Evolutionary conservation across 2,113 vertebrate species (phyloP), one percentile per base, ranked within the genome.

Genomic region (Willisornis vidua): DNA sequence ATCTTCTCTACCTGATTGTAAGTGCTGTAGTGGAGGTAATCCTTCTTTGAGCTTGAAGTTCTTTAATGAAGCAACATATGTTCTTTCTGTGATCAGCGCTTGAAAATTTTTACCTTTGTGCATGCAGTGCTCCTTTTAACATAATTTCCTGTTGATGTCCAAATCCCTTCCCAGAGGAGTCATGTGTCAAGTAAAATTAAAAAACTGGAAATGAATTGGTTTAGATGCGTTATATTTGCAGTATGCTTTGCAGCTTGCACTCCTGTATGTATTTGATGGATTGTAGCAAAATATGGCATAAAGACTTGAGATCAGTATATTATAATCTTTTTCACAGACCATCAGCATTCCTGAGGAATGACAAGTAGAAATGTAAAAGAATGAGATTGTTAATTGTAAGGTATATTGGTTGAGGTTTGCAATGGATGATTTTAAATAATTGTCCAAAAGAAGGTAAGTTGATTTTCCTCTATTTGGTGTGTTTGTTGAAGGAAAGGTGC

Each of bases 261-360:
- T 65, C n/a, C 45, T 2, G 0, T 24, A 1, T 3, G 2, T 31
- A 4, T 48, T 58, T 4, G 18, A 20, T 35, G 59, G 45, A 73
- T 70, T 73, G 8, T 6, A 22, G 46, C n/a, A 33, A 70, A 19
- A 58, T 12, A 6, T 9, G 19, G 20, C 10, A 6, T 57, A 12
- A n/a, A 87, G 17, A 25, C 6, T n/a, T 1, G 51, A 35, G 43
- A 4, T 54, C 7, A 58, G 1, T 37, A 2, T 15, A 0, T 12
- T 41, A n/a, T 26, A 25, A 22, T 55, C 22, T 59, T 73, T 51
- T 16, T 75, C 6, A 33, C 24, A 29, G 65, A 4, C 2, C 46
- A 14, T 12, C 8, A 5, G 0, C 1, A 10, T 54, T 71, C 26
- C 55, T 55, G 49, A 22, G 49, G 35, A 63, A 19, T 39, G 63